Percentiles rank a stretch among this genome's conserved stretches.
These are phyloP conservation scores for Leptodirus hochenwartii DNA, from an alignment of 2,888 invertebrate genomes.

Conservation along the genomic window DNA sequence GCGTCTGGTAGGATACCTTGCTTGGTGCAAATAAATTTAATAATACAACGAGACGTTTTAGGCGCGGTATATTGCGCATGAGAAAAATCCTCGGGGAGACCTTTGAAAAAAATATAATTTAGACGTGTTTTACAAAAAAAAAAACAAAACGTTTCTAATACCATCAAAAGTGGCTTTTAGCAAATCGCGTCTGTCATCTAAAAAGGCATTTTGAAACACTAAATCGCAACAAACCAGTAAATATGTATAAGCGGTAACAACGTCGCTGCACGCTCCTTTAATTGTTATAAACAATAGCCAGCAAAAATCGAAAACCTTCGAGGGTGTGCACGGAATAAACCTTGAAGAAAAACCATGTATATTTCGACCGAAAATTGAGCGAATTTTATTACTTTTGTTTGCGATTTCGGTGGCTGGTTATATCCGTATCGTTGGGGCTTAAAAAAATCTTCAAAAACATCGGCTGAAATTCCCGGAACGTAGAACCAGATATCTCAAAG, in stretches of 20 bases:
- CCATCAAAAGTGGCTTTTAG: slow-evolving; percentile 70
- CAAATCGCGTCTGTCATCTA: slow-evolving; percentile 63
- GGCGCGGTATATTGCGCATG: too few relatives aligned
- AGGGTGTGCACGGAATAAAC: slow-evolving; percentile 56
- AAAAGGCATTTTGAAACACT: slow-evolving; percentile 70
- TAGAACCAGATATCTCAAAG: slow-evolving; percentile 85
- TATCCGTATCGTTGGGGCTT: slow-evolving; percentile 39
- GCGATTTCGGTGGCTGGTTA: slow-evolving; percentile 36
- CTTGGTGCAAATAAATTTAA: too few relatives aligned
- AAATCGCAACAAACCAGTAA: slow-evolving; percentile 82
- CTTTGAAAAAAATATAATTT: too few relatives aligned
- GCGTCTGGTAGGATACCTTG: too few relatives aligned
- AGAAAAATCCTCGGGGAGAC: too few relatives aligned
- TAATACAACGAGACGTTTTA: too few relatives aligned
- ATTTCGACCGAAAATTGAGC: slow-evolving; percentile 8
- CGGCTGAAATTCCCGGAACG: slow-evolving; percentile 80
- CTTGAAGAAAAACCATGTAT: slow-evolving; percentile 26
- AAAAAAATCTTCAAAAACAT: slow-evolving; percentile 78
- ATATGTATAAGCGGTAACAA: slow-evolving; percentile 88
- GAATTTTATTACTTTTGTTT: slow-evolving; percentile 38
- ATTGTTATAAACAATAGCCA: slow-evolving; percentile 88
- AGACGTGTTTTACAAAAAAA: too few relatives aligned
- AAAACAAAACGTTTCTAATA: too few relatives aligned
- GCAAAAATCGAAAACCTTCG: slow-evolving; percentile 77
- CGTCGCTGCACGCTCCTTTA: slow-evolving; percentile 75